Evolutionary conservation across 2,113 vertebrate genomes (phyloP).

Genomic region (Aphelocoma coerulescens): DNA sequence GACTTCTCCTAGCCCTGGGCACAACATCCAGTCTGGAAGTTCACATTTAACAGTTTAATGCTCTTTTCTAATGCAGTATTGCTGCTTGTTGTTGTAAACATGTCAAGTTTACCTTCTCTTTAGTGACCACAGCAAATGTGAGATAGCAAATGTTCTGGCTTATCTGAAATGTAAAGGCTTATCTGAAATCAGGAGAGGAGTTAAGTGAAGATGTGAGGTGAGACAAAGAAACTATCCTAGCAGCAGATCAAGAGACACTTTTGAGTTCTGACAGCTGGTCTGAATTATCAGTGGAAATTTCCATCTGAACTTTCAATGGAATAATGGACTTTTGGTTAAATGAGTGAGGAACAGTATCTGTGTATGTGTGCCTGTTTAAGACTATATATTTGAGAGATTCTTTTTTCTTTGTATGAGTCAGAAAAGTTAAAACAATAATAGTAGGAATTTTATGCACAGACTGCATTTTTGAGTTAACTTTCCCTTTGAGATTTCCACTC

Average conservation of each 20-base stretch:
- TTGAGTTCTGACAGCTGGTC: not conserved
- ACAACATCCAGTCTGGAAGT: not conserved
- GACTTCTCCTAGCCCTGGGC: rapidly evolving
- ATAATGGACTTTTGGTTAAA: not conserved
- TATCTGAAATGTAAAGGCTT: not conserved
- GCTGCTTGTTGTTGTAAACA: not conserved
- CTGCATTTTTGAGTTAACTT: not conserved
- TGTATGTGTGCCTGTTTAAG: not conserved
- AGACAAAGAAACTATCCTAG: not conserved
- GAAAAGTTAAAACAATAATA: not conserved
- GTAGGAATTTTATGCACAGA: not conserved
- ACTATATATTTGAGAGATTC: not conserved
- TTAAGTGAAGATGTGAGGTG: not conserved
- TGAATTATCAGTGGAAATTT: not conserved
- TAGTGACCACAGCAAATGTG: not conserved
- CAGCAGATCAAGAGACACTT: not conserved
- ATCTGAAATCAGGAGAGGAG: not conserved
- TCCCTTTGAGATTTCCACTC: not conserved
- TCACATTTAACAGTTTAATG: not conserved
- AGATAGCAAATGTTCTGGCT: not conserved
- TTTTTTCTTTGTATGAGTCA: not conserved
- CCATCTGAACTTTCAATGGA: not conserved
- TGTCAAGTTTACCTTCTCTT: not conserved
- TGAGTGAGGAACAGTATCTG: not conserved
- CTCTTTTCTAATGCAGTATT: not conserved